These are phyloP conservation scores for Buceros bicornis DNA, from an alignment of 2,797 vertebrate species.

Conservation along the genomic window DNA sequence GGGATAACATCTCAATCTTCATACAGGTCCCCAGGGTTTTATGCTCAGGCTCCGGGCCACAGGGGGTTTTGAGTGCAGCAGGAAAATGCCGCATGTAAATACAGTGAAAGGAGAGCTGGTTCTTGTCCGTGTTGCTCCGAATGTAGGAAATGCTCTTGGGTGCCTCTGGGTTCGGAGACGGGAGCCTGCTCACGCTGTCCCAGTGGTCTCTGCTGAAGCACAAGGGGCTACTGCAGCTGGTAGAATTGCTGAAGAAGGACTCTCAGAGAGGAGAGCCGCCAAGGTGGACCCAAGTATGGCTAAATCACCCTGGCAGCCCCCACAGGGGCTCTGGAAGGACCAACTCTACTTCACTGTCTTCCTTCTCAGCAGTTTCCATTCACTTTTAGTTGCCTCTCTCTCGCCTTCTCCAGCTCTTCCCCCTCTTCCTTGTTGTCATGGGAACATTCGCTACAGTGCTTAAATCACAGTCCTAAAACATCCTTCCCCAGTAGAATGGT, in stretches of 20 bases:
- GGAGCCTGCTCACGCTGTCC: not conserved
- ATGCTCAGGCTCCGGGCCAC: not conserved
- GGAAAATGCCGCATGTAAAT: not conserved
- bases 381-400: slow-evolving; percentile 21
- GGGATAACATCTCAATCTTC: not conserved
- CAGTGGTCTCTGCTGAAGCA: not conserved
- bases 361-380: slow-evolving; percentile 17
- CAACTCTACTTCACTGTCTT: not conserved
- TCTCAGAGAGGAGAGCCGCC: not conserved
- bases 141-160: not conserved
- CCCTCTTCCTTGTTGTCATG: slow-evolving; percentile 54
- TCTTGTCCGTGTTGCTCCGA: not conserved
- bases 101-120: rapidly evolving
- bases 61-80: not conserved
- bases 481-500: not conserved
- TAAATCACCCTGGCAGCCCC: not conserved
- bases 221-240: not conserved
- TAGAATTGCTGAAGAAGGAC: not conserved
- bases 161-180: not conserved
- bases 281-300: not conserved
- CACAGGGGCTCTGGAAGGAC: not conserved
- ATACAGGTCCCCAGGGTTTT: not conserved
- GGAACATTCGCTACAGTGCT: slow-evolving; percentile 48
- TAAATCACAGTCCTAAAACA: slow-evolving; percentile 26
- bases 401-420: not conserved